A percentile compares a stretch with the other conserved stretches of the same genome.
Conservation (phyloP, 23 tunicate species). For the Phallusia fumigata region DNA sequence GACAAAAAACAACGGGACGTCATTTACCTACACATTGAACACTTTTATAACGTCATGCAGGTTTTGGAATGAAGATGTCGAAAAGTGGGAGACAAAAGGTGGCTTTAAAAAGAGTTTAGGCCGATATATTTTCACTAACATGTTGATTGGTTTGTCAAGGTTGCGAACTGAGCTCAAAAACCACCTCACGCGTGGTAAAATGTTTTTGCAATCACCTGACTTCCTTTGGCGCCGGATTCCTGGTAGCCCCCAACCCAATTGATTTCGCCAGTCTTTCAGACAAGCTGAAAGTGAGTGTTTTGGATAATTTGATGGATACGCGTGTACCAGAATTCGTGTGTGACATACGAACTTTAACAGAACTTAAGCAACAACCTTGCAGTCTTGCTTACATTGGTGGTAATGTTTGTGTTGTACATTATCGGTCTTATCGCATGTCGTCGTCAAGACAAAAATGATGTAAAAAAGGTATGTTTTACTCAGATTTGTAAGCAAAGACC, state of each 20-base stretch:
- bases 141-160: conserved; percentile 18
- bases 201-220: conserved; percentile 83
- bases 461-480: conserved; percentile 37
- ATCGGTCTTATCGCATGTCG: conserved; percentile 57
- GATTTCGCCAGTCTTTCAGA: conserved; percentile 58
- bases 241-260: conserved; percentile 87
- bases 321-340: too few species aligned
- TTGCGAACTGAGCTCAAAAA: conserved; percentile 58
- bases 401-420: conserved; percentile 56
- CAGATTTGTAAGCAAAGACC: neutral
- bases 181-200: conserved; percentile 32
- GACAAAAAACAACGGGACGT: conserved; percentile 23
- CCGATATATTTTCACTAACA: neutral
- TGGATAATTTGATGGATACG: neutral
- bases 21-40: conserved; percentile 39
- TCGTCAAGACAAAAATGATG: conserved; percentile 75
- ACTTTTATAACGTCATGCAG: conserved; percentile 60
- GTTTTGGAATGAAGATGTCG: conserved; percentile 70
- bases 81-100: conserved; percentile 75
- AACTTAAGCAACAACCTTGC: conserved; percentile 69
- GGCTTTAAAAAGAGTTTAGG: neutral
- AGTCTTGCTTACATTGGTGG: conserved; percentile 59
- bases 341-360: neutral
- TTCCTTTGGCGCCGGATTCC: conserved; percentile 72
- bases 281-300: conserved; percentile 24